Evolutionary conservation across 2,113 vertebrate species (phyloP), one percentile per base, ranked within the genome.

Genomic region (Halichoeres trimaculatus): DNA sequence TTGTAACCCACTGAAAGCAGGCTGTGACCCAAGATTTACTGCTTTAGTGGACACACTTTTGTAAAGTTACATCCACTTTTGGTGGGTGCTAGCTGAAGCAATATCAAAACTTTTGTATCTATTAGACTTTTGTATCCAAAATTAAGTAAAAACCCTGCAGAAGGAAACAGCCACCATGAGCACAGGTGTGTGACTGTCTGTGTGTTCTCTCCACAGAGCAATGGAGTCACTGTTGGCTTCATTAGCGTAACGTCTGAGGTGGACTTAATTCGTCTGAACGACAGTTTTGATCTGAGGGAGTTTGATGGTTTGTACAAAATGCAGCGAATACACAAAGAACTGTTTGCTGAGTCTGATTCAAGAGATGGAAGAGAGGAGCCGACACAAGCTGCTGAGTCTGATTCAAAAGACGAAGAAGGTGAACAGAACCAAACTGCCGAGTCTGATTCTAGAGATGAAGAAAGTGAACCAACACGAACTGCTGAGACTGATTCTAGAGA

Each of bases 271-370:
- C 62, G 91, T 51, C 85, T 97, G n/a, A 90, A 92, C 9, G 62
- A 91, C 1, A 93, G 89, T 81, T 98, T 97, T 82, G 92, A 98
- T 24, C 75, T 98, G 10, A 82, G 86, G 0, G 93, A 91, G 35
- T 96, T 96, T 77, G 87, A 94, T 0, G 94, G 94, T 36, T 91
- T 98, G 74, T 93, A 88, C 51, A 87, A 89, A 78, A 88, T 82
- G 1, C 88, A 91, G 71, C 85, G 10, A 88, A 81, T 2, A 83
- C 88, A 70, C 5, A 8, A 14, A 0, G 24, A 43, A 1, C 0
- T 43, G 10, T 56, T 26, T 4, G 58, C 48, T 59, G 45, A 8
- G 30, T 0, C 54, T 8, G 52, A 70, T 1, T 4, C 40, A 4
- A 16, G 2, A 17, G 76, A 30, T 8, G n/a, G 55, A 0, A n/a